phyloP scores from a whole-genome alignment of 2,113 vertebrate species.

The Dasyornis broadbenti region DNA sequence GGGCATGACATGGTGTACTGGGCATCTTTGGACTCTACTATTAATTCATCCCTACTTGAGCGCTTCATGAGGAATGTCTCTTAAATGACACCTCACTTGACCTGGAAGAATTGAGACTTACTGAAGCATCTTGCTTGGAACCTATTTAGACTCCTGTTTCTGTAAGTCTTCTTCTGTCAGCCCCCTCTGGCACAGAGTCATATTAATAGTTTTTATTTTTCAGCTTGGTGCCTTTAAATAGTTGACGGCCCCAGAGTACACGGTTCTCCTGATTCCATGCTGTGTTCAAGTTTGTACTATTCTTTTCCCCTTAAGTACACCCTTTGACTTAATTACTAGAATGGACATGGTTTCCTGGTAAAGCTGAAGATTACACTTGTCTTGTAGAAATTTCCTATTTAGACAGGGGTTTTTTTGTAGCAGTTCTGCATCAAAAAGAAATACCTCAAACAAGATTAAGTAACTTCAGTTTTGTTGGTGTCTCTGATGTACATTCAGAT shows the following conservation, averaged over 20 bases:
- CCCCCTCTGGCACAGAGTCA: not conserved
- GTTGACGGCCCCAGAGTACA: not conserved
- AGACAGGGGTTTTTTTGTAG: not conserved
- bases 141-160: not conserved
- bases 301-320: not conserved
- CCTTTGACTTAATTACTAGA: not conserved
- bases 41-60: not conserved
- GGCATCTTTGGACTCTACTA: not conserved
- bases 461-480: not conserved
- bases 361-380: not conserved
- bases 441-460: not conserved
- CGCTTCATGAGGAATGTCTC: not conserved
- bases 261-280: not conserved
- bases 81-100: not conserved
- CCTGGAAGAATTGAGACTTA: not conserved
- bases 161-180: no score
- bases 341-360: not conserved
- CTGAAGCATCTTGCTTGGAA: not conserved
- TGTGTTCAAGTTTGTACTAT: not conserved
- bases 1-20: not conserved
- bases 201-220: not conserved
- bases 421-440: not conserved
- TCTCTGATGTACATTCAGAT: not conserved
- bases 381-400: not conserved
- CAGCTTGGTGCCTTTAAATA: not conserved